Evolutionary conservation across 2,113 vertebrate species (phyloP).

Genomic region (Chamaetylas fuelleborni): DNA sequence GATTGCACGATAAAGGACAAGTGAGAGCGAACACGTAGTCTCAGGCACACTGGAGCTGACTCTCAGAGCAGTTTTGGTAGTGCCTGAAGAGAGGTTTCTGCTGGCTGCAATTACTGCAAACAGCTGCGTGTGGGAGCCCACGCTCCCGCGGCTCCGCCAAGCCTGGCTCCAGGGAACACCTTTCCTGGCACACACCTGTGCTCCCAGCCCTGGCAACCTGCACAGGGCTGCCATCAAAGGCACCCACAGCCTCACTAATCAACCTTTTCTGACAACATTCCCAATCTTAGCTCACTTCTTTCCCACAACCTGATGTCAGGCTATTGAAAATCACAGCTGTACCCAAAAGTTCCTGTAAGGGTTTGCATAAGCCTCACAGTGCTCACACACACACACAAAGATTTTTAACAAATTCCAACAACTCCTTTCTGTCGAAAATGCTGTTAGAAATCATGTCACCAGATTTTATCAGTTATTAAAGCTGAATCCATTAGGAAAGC

Average conservation of each 20-base stretch:
- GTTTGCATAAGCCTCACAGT: background rate
- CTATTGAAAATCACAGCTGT: accelerated
- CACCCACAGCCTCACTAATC: background rate
- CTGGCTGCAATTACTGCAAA: background rate
- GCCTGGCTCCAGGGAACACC: constrained; percentile 43
- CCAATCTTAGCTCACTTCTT: background rate
- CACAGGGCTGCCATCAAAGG: background rate
- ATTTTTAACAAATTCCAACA: background rate
- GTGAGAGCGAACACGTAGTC: background rate
- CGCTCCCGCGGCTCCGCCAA: background rate
- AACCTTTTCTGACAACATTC: background rate
- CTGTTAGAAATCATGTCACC: background rate
- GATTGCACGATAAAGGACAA: background rate
- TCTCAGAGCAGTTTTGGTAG: background rate
- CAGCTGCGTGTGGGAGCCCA: background rate
- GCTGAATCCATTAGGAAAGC: background rate
- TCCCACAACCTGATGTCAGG: background rate
- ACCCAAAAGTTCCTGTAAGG: background rate
- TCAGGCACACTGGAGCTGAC: background rate
- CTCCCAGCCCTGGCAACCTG: background rate
- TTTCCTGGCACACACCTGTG: background rate
- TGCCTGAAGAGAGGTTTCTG: constrained; percentile 10
- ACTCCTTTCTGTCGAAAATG: background rate
- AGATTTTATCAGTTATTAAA: background rate
- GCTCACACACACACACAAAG: accelerated